Evolutionary conservation across 2,797 vertebrate genomes (phyloP).

Genomic region (Phylloscopus collybita): DNA sequence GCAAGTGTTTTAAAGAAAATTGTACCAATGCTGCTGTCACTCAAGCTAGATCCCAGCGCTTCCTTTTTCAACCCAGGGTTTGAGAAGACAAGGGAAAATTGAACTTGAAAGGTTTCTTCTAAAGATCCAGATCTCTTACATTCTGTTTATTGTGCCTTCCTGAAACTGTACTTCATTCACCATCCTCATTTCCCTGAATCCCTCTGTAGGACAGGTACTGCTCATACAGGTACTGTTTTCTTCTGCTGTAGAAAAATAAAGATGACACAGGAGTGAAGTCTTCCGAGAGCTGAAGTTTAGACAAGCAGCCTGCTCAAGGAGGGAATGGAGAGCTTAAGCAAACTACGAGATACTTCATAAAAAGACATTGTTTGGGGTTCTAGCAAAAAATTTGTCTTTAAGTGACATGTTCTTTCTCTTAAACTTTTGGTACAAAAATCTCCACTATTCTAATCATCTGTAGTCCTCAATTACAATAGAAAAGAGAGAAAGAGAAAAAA

Average conservation of each 20-base stretch:
- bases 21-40: neutral
- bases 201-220: neutral
- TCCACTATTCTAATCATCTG: neutral
- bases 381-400: neutral
- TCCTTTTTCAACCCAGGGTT: neutral
- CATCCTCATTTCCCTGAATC: neutral
- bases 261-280: neutral
- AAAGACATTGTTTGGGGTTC: neutral
- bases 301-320: neutral
- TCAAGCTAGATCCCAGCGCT: neutral
- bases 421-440: neutral
- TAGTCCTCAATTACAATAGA: neutral
- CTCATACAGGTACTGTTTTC: neutral
- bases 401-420: neutral
- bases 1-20: neutral
- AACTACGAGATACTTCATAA: neutral
- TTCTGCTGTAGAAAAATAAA: neutral
- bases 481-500: neutral
- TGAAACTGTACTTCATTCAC: neutral
- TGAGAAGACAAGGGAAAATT: neutral
- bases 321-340: neutral
- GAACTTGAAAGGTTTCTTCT: neutral
- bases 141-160: neutral
- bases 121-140: neutral
- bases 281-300: neutral